Evolutionary conservation across 2,797 vertebrate species (phyloP), one percentile per base, ranked within the genome.

Genomic region (Tamandua tetradactyla): DNA sequence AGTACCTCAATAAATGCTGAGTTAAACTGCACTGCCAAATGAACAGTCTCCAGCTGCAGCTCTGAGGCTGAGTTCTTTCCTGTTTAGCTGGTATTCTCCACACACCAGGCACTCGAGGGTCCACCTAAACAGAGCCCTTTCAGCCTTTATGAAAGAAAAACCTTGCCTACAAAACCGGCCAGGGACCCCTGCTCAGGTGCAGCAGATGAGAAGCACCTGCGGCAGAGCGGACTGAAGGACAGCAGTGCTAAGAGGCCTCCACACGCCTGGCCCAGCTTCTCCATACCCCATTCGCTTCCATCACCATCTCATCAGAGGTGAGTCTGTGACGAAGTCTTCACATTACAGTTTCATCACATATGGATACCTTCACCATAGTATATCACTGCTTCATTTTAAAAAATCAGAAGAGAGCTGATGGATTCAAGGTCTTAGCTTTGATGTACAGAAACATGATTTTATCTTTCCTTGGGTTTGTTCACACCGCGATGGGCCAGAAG

Each of bases 1-100:
- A 42, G 64, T 12, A 22, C 62, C 44, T 20, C 23, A 0, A 71
- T 9, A 23, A n/a, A 12, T 5, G 5, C 2, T 20, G 66, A 66
- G 2, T 49, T 7, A 12, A 25, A 9, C 11, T 0, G 7, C 8
- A 6, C 35, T 2, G 12, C 37, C 6, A 7, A 7, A 20, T n/a
- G n/a, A n/a, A n/a, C n/a, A n/a, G n/a, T n/a, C 71, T 57, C n/a
- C 5, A 22, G 89, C 44, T 76, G 14, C 69, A 64, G 44, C 52
- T 15, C 47, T 22, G 44, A 42, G 44, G 61, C 18, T 2, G 57
- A 23, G 32, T 25, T 7, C 72, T 25, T 42, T 69, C 68, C 44
- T 14, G 25, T 4, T 27, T 32, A 2, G 25, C 18, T 68, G 27
- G 82, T 44, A 14, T 74, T 30, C 42, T 30, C 35, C 42, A 8